Base-by-base conservation (phyloP, 2,888 invertebrate species). In the Phrixothrix hirtus region DNA sequence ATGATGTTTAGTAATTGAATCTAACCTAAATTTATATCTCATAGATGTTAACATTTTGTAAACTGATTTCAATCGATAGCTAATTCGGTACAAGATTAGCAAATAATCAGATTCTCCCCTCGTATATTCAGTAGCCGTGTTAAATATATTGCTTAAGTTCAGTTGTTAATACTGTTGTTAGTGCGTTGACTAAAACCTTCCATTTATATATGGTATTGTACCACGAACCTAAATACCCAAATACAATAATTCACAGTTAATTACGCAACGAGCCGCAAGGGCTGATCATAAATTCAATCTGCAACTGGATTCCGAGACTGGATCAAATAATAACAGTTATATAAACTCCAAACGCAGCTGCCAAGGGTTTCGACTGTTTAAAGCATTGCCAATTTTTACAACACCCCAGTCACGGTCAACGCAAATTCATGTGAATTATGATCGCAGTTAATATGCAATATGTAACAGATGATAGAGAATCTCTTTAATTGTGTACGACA, bases 231-330 rank as follows among this genome's bases (percentile, higher is more conserved):
- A 7, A 21, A 37, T n/a, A 41, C 32, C 30, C 29, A 46, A 46
- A 46, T 35, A 52, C 45, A 51, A 45, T 52, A 52, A 46, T 52
- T 52, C 34, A 52, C 46, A 34, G 41, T 46, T 41, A 45, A 52
- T 52, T 46, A 46, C 52, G 30, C 39, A 35, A 16, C 41, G 38
- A 31, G 39, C 45, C 46, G 15, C 46, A 46, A 52, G 45, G 45
- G 45, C 41, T 41, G 17, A 46, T 46, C 52, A 46, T 52, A 52
- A 52, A 52, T 52, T 41, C 45, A 52, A 52, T 46, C 35, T 46
- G 36, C 41, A 45, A 44, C 34, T 39, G 51, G 38, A 38, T 51
- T 39, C 37, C 30, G 26, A 27, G 30, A 52, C 35, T 16, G 41
- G 46, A 36, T 52, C 36, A 46, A 52, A 52, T 36, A 39, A 39